Evolutionary conservation across 2,888 invertebrate species (phyloP).

Genomic region (Patella caerulea): DNA sequence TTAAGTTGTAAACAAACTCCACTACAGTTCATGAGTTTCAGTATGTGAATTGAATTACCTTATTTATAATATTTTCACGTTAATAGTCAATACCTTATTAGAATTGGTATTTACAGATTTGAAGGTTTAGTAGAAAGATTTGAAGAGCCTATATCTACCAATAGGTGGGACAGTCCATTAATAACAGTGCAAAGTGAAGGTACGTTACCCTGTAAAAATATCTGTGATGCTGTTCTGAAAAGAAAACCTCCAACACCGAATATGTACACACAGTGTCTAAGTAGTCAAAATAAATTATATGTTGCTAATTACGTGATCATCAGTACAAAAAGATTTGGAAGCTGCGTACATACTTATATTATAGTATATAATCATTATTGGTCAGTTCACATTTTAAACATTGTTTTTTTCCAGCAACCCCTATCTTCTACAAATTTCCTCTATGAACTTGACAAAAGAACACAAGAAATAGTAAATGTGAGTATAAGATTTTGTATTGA

Average conservation of each 20-base stretch:
- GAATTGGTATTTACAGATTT: conserved; percentile 74
- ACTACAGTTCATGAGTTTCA: too few relatives aligned
- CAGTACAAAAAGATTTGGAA: background rate
- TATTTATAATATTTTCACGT: too few relatives aligned
- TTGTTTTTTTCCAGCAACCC: conserved; percentile 79
- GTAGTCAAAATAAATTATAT: conserved; percentile 54
- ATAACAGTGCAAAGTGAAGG: conserved; percentile 84
- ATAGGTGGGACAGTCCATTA: conserved; percentile 95
- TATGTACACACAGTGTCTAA: conserved; percentile 92
- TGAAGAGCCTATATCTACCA: conserved; percentile 89
- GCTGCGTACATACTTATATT: background rate
- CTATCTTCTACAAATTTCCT: conserved; percentile 90
- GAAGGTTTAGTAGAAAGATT: conserved; percentile 86
- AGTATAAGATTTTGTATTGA: conserved; percentile 38
- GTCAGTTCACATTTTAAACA: background rate
- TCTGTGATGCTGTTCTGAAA: conserved; percentile 83
- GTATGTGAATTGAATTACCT: too few relatives aligned
- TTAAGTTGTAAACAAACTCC: too few relatives aligned
- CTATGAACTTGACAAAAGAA: conserved; percentile 88
- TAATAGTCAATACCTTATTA: too few relatives aligned
- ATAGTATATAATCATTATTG: background rate
- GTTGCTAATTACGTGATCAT: background rate
- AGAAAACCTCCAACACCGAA: conserved; percentile 91
- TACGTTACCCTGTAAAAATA: conserved; percentile 77
- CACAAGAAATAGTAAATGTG: conserved; percentile 83